These are phyloP conservation scores for Oncorhynchus gorbuscha DNA, from an alignment of 2,113 vertebrate species.

Conservation along the genomic window DNA sequence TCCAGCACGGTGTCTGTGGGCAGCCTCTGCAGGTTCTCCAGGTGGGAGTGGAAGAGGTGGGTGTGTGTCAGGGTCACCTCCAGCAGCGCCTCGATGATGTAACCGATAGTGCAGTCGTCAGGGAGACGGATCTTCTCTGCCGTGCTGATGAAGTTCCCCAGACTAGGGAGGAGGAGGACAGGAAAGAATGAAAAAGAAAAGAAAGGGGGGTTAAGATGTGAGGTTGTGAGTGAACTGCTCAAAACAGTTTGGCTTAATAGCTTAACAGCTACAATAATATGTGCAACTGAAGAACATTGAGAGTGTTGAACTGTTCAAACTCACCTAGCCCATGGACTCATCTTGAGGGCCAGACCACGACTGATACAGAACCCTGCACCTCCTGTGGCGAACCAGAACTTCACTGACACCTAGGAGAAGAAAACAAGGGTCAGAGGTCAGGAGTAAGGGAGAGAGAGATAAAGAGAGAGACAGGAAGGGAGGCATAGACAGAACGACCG, in stretches of 20 bases:
- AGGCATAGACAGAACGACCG: no score
- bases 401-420: conserved; percentile 78
- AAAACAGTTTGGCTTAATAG: background rate
- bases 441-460: background rate
- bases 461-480: background rate
- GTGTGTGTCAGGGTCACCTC: conserved; percentile 86
- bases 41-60: conserved; percentile 89
- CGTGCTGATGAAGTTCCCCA: conserved; percentile 96
- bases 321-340: conserved; percentile 98
- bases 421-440: conserved; percentile 6
- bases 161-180: conserved; percentile 64
- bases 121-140: conserved; percentile 94
- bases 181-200: background rate
- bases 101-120: conserved; percentile 93
- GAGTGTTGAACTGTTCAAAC: background rate
- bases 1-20: conserved; percentile 71
- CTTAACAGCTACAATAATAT: background rate
- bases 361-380: conserved; percentile 98
- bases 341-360: conserved; percentile 93
- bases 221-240: background rate
- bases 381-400: conserved; percentile 98
- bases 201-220: background rate
- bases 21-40: conserved; percentile 89
- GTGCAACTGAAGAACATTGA: background rate
- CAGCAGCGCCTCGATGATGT: conserved; percentile 93